These are phyloP conservation scores for Drosophila pallidifrons DNA, from an alignment of 1,140 invertebrate species.

Conservation along the genomic window DNA sequence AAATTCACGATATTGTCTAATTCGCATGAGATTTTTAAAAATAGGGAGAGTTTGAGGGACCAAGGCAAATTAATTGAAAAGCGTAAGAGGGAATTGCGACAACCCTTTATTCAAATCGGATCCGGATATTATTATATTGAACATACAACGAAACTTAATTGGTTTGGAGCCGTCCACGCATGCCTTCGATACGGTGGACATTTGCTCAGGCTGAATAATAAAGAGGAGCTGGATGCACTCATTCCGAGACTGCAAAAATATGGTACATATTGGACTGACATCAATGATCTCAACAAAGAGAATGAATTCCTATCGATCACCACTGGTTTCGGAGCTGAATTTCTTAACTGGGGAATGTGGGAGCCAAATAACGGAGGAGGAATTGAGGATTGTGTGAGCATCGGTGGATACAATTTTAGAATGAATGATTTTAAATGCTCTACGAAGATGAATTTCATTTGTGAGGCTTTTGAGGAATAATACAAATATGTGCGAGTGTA, in stretches of 20 bases:
- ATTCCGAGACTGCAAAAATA: neutral
- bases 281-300: slow-evolving; percentile 3
- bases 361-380: slow-evolving; percentile 1
- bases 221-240: slow-evolving; percentile 1
- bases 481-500: neutral
- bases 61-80: neutral
- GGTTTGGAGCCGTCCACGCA: slow-evolving; percentile 26
- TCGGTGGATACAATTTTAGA: neutral
- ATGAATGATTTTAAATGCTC: slow-evolving; percentile 15
- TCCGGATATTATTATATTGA: slow-evolving; percentile 21
- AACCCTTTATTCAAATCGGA: slow-evolving; percentile 24
- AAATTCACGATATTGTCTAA: neutral
- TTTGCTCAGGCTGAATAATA: slow-evolving; percentile 4
- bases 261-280: slow-evolving; percentile 3
- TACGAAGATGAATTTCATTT: neutral
- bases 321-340: neutral
- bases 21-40: neutral
- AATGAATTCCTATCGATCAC: slow-evolving; percentile 12
- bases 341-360: neutral
- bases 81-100: neutral
- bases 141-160: neutral
- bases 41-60: neutral
- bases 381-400: slow-evolving; percentile 6
- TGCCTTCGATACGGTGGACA: slow-evolving; percentile 2
- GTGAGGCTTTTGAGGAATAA: slow-evolving; percentile 12